Conservation (phyloP, 2,888 invertebrate species). For the Sphaerophoria taeniata region DNA sequence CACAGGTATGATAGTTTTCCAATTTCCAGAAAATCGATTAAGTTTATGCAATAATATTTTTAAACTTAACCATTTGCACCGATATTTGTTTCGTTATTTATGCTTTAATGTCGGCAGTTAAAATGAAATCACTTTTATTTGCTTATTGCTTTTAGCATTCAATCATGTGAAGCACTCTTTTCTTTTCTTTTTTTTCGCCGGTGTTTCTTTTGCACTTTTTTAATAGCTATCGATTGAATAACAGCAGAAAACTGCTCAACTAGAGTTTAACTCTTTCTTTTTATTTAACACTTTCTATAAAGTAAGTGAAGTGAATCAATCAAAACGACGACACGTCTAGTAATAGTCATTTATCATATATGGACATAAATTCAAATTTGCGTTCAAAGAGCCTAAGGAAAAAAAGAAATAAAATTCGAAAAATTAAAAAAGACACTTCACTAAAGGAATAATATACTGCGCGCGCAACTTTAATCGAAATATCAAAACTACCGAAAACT, state of each 20-base stretch:
- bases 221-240: constrained; percentile 56
- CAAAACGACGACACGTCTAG: constrained; percentile 54
- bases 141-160: constrained; percentile 42
- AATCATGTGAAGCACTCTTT: constrained; percentile 66
- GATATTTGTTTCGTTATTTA: constrained; percentile 20
- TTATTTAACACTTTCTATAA: constrained; percentile 72
- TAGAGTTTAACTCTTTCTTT: constrained; percentile 56
- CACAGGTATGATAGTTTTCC: constrained; percentile 25
- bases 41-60: background rate
- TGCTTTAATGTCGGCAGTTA: constrained; percentile 25
- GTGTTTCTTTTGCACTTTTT: constrained; percentile 37
- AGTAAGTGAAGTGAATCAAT: constrained; percentile 59
- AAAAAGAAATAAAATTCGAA: constrained; percentile 31
- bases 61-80: constrained; percentile 11
- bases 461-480: constrained; percentile 25
- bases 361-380: constrained; percentile 51
- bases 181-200: constrained; percentile 54
- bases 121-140: constrained; percentile 60
- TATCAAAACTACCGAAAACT: background rate
- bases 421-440: constrained; percentile 26
- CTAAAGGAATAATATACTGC: background rate
- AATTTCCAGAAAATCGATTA: constrained; percentile 1
- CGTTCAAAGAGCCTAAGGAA: constrained; percentile 53
- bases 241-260: constrained; percentile 45
- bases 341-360: constrained; percentile 62